Base-by-base conservation (phyloP, 2,888 invertebrate genomes). In the Acleris holmiana region DNA sequence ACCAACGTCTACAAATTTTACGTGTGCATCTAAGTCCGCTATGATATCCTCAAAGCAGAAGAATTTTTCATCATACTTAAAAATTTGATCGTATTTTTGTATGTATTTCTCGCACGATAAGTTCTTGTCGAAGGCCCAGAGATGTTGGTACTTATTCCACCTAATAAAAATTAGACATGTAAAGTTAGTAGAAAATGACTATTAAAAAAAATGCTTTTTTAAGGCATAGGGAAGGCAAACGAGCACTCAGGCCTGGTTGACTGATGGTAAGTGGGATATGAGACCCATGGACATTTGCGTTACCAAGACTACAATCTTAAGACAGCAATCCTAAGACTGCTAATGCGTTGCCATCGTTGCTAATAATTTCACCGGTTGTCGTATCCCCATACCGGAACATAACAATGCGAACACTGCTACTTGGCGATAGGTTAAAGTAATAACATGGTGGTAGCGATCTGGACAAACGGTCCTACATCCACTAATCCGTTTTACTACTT, bases 11-110 rank as follows among this genome's bases (percentile, higher is more conserved):
- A 94, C 92, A 73, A 93, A 94, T 51, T 93, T 89, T 6, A 93
- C 88, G 77, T 95, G 94, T 1, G 77, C 80, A 10, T 93, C 83
- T 56, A 97, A 85, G 69, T 96, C 96, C 4, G 94, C 91, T 18
- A 96, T 94, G 7, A 97, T 95, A 70, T 95, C 95, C 73, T 95
- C 95, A 84, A 97, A 98, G 83, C 96, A 97, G 82, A 95, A 95
- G 76, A 98, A 96, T 81, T 96, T 96, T 74, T 97, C 96, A 76
- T 98, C 97, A 83, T 96, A 97, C 68, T 94, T 94, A 46, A 80
- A 79, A 23, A 93, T 89, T 68, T 91, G 88, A 1, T 91, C 88
- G 73, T 84, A 74, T 68, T 94, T 95, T 51, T 93, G 92, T 1
- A 96, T 93, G 89, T 97, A 98, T 79, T 96, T 96, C 73, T 97